Percentiles rank a stretch among this genome's conserved stretches.
These are phyloP conservation scores for Cerceris ruficornis DNA, from an alignment of 2,888 invertebrate species.

Conservation along the genomic window DNA sequence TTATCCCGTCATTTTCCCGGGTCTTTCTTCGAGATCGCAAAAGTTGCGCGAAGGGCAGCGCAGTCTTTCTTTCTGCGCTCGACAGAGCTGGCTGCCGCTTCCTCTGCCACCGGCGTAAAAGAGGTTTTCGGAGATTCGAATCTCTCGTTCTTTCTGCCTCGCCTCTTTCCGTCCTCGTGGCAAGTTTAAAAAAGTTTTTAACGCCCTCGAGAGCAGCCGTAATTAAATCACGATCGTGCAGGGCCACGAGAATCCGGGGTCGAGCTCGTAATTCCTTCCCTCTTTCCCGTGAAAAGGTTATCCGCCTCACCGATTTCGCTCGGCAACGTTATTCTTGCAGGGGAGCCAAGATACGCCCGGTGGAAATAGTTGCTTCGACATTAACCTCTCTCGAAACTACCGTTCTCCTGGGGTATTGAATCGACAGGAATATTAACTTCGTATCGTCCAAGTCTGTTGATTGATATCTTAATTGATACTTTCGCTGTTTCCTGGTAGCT, in stretches of 20 bases:
- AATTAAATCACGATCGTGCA: conserved; percentile 60
- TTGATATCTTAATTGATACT: background rate
- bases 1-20: conserved; percentile 16
- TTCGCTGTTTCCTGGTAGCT: background rate
- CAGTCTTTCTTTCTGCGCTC: background rate
- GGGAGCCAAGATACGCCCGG: conserved; percentile 3
- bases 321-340: conserved; percentile 6
- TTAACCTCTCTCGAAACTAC: background rate
- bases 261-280: conserved; percentile 45
- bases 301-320: conserved; percentile 12
- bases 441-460: background rate
- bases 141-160: conserved; percentile 18
- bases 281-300: conserved; percentile 29
- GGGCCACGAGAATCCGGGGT: conserved; percentile 42
- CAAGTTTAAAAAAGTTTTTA: conserved; percentile 30
- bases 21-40: conserved; percentile 8
- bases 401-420: background rate
- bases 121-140: conserved; percentile 47
- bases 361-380: background rate
- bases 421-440: background rate
- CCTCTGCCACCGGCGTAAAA: background rate
- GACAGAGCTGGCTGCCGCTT: background rate
- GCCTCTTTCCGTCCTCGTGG: conserved; percentile 13
- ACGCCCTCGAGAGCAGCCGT: conserved; percentile 39
- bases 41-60: conserved; percentile 7